Base-by-base conservation (phyloP, 2,797 vertebrate species). In the Okamejei kenojei region DNA sequence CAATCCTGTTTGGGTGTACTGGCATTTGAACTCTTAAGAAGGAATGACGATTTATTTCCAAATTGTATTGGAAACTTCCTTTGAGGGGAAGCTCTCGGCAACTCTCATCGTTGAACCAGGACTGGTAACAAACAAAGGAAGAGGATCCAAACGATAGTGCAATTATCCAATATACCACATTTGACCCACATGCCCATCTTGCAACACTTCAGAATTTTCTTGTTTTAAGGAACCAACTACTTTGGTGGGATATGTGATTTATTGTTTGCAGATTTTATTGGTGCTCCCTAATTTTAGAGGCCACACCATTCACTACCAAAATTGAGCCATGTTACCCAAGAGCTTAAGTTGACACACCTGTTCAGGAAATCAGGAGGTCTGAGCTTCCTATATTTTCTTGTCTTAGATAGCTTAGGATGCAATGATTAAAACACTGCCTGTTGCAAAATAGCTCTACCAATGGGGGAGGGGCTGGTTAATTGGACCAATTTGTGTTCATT, bases 401-500 rank as follows among this genome's bases (percentile, higher is more conserved):
- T 88, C 84, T 88, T 35, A n/a, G 61, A 32, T 88, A 68, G 61
- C 9, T 88, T 68, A 9, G 61, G 17, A 63, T 15, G 17, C 61
- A 63, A 19, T 19, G n/a, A 68, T 88, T n/a, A 68, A 21, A 35
- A 68, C 84, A 68, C 63, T 65, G 84, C 63, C 84, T 88, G 84
- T 88, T 88, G 63, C 58, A 65, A 61, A n/a, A 29, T 9, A 88
- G 65, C 84, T 84, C 45, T 68, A 82, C 23, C n/a, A 17, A 32
- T 21, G 61, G 58, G 5, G 79, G n/a, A 10, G 32, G 32, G 35
- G 32, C 61, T 65, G n/a, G 61, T 35, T 88, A 68, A 88, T 88
- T 88, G 84, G n/a, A 88, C n/a, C 63, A 35, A 32, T 88, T 8
- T 88, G 15, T 88, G 23, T 88, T 65, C 61, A 10, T 88, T 88